Evolutionary conservation across 1,140 invertebrate genomes (phyloP), one percentile per base, ranked within the genome.

Genomic region (Drosophila dunni): DNA sequence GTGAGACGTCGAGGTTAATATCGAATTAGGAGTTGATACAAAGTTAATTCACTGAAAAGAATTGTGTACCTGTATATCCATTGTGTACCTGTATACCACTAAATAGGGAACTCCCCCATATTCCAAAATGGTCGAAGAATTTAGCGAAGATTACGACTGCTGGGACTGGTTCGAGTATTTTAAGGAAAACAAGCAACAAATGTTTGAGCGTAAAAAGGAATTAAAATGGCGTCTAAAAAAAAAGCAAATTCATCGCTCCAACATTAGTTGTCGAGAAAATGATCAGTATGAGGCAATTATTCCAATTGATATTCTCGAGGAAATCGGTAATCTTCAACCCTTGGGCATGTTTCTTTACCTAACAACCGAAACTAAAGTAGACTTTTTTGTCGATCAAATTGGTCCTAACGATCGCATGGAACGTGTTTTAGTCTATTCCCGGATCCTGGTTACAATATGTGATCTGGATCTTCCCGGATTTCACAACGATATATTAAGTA

Each of bases 291-390:
- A 46, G 9, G 7, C 17, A 0, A 67, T 53, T 38, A 56, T 73
- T 17, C 4, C 57, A 29, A 63, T 44, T 2, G n/a, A 63, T 7
- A 15, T 15, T 7, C 44, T 71, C 9, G 13, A 48, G 9, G 72
- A 75, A 34, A 69, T 75, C 0, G 13, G 63, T 5, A 75, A 75
- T 45, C 13, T 75, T 29, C 70, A 73, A n/a, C 64, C 64, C 0
- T 40, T 68, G 50, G 48, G 56, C 34, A 68, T 73, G 70, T 73
- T 73, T 36, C 42, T 73, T 0, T 67, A 73, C 7, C 34, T 73
- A 15, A 10, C n/a, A 0, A 73, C 70, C 1, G 48, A 67, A 56
- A 42, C 17, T 3, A 11, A 73, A 3, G 50, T 40, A 0, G 36
- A 68, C 15, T 73, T 68, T 29, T 67, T 61, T 45, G 33, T 46